These are phyloP conservation scores for Todus mexicanus DNA, from an alignment of 2,797 vertebrate genomes.

Conservation along the genomic window DNA sequence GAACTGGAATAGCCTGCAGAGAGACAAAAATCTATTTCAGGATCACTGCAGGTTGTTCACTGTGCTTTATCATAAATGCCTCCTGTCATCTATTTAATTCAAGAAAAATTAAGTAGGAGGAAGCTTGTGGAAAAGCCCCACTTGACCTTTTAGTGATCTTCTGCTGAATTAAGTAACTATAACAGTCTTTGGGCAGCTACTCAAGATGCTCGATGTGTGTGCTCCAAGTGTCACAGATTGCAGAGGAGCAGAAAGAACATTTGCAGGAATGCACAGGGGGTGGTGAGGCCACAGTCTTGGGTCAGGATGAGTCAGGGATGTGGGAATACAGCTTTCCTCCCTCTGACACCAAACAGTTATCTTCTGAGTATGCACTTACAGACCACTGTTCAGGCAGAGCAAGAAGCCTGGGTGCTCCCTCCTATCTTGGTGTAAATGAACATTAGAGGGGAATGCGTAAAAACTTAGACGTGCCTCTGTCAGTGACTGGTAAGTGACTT, in stretches of 20 bases:
- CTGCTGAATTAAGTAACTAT: not conserved
- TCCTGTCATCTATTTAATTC: not conserved
- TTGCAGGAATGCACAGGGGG: not conserved
- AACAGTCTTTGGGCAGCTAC: not conserved
- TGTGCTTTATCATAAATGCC: not conserved
- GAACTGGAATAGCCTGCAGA: not conserved
- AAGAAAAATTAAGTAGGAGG: not conserved
- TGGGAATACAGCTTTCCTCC: not conserved
- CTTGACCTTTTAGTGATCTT: not conserved
- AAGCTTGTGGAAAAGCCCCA: not conserved
- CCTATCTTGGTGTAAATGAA: not conserved
- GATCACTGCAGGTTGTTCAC: not conserved
- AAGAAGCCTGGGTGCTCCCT: not conserved
- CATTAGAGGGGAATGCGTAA: not conserved
- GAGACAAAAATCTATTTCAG: not conserved
- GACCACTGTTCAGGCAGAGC: fast-evolving
- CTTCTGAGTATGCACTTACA: fast-evolving
- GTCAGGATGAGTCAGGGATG: not conserved
- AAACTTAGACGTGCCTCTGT: not conserved
- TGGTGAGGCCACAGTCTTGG: not conserved
- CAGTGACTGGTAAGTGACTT: not conserved
- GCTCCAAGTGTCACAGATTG: not conserved
- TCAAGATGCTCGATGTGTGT: not conserved
- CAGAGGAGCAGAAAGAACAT: not conserved
- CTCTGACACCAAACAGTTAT: not conserved